Evolutionary conservation across 1,140 invertebrate genomes (phyloP), one percentile per base, ranked within the genome.

Genomic region (Trichonephila clavata): DNA sequence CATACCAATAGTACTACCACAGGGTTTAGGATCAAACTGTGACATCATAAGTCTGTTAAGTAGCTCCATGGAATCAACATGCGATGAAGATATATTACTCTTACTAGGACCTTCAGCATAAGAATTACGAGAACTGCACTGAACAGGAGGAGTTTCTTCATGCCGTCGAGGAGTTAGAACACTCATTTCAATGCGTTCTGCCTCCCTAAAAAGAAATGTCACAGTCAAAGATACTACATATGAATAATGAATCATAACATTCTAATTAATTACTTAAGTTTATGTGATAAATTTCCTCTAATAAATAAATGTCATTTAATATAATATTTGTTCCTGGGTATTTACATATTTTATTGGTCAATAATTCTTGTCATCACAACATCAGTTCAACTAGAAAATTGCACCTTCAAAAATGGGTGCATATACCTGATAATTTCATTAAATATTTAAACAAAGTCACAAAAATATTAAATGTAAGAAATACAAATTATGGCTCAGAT

Each of bases 171-270:
- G 96, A 94, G 96, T 96, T 86, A 98, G 96, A 86, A 98, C 97
- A 96, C 98, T 97, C 96, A 99, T 96, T 96, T 99, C 98, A 95
- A 99, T 98, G 39, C 97, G 97, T 95, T 98, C 97, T 94, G 97
- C 97, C 94, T 97, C 96, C 92, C 97, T 97, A 95, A 32, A 96
- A 63, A 83, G 1, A 92, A 21, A 24, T n/a, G n/a, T 27, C 10
- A 7, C 21, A n/a, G n/a, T 68, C n/a, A 10, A 27, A 14, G 10
- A n/a, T 68, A 68, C 2, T 27, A 68, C n/a, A 24, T 24, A 13
- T 24, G 8, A 27, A 68, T 20, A 68, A 24, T 50, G 0, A 13
- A 50, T 50, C 10, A 13, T 13, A 5, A 10, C 7, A 7, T 50
- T 50, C 50, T 50, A 39, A 39, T 39, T 1, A 39, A 39, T 39